Conservation (phyloP, 2,797 vertebrate species). For the Chanos chanos region DNA sequence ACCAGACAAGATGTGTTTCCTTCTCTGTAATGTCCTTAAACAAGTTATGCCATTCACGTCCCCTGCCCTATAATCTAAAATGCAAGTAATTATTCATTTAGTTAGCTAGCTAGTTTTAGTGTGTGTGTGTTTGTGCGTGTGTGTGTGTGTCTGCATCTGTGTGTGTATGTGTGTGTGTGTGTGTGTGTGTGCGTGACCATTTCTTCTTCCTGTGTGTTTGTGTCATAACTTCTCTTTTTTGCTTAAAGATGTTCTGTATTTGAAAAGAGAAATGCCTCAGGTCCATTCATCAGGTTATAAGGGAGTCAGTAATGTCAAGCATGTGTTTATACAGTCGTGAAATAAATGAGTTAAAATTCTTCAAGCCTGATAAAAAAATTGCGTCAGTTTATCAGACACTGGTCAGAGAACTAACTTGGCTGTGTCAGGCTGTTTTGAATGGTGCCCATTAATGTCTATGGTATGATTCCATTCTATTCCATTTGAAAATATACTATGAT, state of each 20-base stretch:
- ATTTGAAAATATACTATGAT: no score
- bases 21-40: no score
- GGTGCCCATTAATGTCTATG: no score
- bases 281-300: slow-evolving; percentile 15
- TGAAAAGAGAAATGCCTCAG: slow-evolving; percentile 2
- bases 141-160: not conserved
- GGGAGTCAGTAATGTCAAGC: slow-evolving; percentile 5
- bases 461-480: no score
- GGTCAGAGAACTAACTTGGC: no score
- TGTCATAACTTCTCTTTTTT: slow-evolving; percentile 9
- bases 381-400: no score
- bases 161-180: not conserved
- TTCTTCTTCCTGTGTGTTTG: not conserved
- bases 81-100: no score
- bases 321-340: slow-evolving; percentile 5
- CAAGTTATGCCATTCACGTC: no score
- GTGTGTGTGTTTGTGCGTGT: not conserved
- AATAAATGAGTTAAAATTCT: slow-evolving; percentile 13
- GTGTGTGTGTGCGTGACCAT: not conserved
- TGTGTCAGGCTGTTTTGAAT: no score
- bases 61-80: no score
- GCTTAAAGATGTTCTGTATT: slow-evolving; percentile 1
- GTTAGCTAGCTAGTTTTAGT: not conserved
- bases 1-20: no score
- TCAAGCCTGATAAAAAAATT: slow-evolving; percentile 12